These are phyloP conservation scores for Drosophila rhopaloa DNA, from an alignment of 1,140 invertebrate genomes.

Conservation along the genomic window DNA sequence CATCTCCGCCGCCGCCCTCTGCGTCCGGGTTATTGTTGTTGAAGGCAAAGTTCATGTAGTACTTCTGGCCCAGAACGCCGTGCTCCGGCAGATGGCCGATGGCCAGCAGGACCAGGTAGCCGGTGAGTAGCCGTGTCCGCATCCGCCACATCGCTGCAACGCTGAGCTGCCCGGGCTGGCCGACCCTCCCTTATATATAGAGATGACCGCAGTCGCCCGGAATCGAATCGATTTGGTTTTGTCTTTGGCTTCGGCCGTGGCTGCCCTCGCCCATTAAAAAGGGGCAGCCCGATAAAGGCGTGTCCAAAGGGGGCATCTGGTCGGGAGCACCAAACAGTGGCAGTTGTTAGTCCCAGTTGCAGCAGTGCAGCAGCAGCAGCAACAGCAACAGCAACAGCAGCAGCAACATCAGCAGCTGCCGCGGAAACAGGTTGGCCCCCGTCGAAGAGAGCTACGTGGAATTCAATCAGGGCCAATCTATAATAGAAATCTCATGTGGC, in stretches of 20 bases:
- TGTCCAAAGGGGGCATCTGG: slow-evolving; percentile 29
- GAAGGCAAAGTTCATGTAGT: slow-evolving; percentile 76
- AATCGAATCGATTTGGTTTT: slow-evolving; percentile 60
- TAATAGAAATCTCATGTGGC: slow-evolving; percentile 82
- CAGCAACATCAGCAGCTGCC: slow-evolving; percentile 24
- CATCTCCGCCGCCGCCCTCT: background rate
- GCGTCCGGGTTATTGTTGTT: slow-evolving; percentile 67
- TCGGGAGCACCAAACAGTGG: slow-evolving; percentile 39
- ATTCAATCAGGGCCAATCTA: slow-evolving; percentile 83
- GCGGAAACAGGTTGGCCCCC: slow-evolving; percentile 65
- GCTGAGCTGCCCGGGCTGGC: slow-evolving; percentile 48
- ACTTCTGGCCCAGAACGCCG: slow-evolving; percentile 58
- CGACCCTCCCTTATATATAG: slow-evolving; percentile 75
- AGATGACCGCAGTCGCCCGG: slow-evolving; percentile 51
- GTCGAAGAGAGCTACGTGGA: slow-evolving; percentile 54
- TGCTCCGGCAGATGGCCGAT: slow-evolving; percentile 42
- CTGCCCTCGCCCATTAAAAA: slow-evolving; percentile 23
- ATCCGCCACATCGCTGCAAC: slow-evolving; percentile 52
- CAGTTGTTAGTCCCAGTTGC: slow-evolving; percentile 56
- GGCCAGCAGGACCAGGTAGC: slow-evolving; percentile 46
- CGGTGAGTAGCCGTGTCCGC: slow-evolving; percentile 50
- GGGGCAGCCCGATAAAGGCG: slow-evolving; percentile 46
- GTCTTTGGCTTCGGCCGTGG: slow-evolving; percentile 2
- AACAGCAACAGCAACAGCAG: background rate
- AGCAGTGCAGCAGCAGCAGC: slow-evolving; percentile 10